Percentiles rank a stretch among this genome's conserved stretches.
Conservation (phyloP, 2,113 vertebrate species). For the Setophaga coronata region DNA sequence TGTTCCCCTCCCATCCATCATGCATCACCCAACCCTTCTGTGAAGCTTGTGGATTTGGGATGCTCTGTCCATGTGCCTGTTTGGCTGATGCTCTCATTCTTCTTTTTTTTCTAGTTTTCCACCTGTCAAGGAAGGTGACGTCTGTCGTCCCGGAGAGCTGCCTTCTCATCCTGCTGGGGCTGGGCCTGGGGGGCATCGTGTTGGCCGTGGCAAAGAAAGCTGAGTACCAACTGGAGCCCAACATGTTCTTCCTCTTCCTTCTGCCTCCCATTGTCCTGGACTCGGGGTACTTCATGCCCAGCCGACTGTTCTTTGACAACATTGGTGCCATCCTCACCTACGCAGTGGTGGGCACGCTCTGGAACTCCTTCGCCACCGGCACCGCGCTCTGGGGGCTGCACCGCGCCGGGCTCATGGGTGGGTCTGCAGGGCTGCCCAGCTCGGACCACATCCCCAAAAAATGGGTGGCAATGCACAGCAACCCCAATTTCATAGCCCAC, state of each 20-base stretch:
- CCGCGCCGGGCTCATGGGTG: slow-evolving; percentile 80
- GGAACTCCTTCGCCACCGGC: slow-evolving; percentile 93
- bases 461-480: neutral
- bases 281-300: slow-evolving; percentile 96
- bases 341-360: slow-evolving; percentile 91
- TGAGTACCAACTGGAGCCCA: slow-evolving; percentile 92
- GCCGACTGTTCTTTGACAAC: slow-evolving; percentile 94
- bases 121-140: slow-evolving; percentile 91
- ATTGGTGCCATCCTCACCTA: slow-evolving; percentile 93
- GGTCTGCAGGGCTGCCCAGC: neutral
- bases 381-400: slow-evolving; percentile 87
- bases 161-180: slow-evolving; percentile 92
- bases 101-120: slow-evolving; percentile 85
- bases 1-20: neutral
- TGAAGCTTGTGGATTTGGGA: neutral
- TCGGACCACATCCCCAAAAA: neutral
- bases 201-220: slow-evolving; percentile 91
- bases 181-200: slow-evolving; percentile 92
- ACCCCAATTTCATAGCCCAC: neutral
- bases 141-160: slow-evolving; percentile 93
- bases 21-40: neutral
- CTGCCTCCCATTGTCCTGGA: slow-evolving; percentile 94
- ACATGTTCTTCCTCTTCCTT: slow-evolving; percentile 96
- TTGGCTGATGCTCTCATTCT: neutral
- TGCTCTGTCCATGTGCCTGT: neutral